Percentiles rank a stretch among this genome's conserved stretches.
phyloP scores from a whole-genome alignment of 2,888 invertebrate genomes.

The Sarcophaga carnaria region DNA sequence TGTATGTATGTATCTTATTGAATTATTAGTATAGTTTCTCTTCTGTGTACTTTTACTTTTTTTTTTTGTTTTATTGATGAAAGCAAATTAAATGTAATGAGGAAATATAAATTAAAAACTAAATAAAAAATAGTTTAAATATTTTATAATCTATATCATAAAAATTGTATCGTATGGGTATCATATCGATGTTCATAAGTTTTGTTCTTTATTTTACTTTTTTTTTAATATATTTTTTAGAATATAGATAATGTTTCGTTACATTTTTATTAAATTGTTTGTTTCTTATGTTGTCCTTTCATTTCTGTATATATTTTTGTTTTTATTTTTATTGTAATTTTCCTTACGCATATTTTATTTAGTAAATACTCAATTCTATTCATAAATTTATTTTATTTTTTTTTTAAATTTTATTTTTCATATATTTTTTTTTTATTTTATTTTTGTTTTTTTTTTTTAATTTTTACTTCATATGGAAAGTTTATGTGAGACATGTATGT shows the following conservation, averaged over 20 bases:
- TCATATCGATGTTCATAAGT: conserved; percentile 79
- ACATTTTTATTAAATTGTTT: conserved; percentile 74
- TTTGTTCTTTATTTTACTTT: conserved; percentile 70
- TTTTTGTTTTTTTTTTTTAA: conserved; percentile 9
- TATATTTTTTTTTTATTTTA: conserved; percentile 29
- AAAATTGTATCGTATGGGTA: conserved; percentile 77
- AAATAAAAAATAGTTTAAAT: conserved; percentile 49
- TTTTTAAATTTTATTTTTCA: conserved; percentile 65
- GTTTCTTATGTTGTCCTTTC: conserved; percentile 69
- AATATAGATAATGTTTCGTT: conserved; percentile 73
- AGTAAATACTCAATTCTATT: conserved; percentile 68
- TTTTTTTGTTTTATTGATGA: conserved; percentile 53
- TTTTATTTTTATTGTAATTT: conserved; percentile 75
- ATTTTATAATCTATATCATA: conserved; percentile 69
- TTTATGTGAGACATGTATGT: conserved; percentile 53
- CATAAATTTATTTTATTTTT: conserved; percentile 18
- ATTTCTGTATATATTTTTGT: conserved; percentile 65
- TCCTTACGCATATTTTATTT: conserved; percentile 64
- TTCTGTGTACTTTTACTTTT: conserved; percentile 53
- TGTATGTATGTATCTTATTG: conserved; percentile 44
- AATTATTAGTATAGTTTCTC: conserved; percentile 49
- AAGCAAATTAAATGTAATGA: conserved; percentile 48
- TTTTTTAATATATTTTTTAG: conserved; percentile 73
- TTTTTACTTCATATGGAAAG: conserved; percentile 57
- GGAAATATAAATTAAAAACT: conserved; percentile 30